Evolutionary conservation across 1,140 invertebrate species (phyloP), one percentile per base, ranked within the genome.

Genomic region (Drosophila yakuba): DNA sequence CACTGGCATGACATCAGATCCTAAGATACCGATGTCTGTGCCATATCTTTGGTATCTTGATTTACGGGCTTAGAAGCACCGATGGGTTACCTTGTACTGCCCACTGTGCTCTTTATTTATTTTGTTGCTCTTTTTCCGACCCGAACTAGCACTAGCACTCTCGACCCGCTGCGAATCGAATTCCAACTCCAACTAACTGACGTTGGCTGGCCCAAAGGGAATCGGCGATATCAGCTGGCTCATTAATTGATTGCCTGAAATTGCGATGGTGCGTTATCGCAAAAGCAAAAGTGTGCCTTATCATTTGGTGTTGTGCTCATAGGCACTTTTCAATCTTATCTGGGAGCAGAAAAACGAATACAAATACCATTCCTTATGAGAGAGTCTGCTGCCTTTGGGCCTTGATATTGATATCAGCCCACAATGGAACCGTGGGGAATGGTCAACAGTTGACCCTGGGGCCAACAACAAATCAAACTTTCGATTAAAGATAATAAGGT

Each of bases 231-330:
- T 85, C 81, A 83, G 80, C 56, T 68, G 72, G 59, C 60, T 54
- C 78, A 89, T 88, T 89, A 88, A 88, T 88, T 88, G 83, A 88
- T 88, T 86, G 72, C 82, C 80, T 59, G 62, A 68, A 82, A 88
- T 82, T 86, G 75, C 76, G 75, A 56, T 62, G 41, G 25, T 57
- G 57, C 62, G 61, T 77, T 61, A 74, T 48, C 51, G 58, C 59
- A 62, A 80, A 76, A 57, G 67, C 74, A 84, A 88, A 88, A 79
- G 67, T 51, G 68, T 62, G 51, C 80, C 71, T 79, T 83, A 88
- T 77, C 67, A 77, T 48, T 47, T 4, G 11, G 17, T 69, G 44
- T 54, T 32, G 17, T 69, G 44, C 54, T 32, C 69, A 72, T 73
- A 60, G 66, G 84, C 63, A 81, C 71, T 74, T 48, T 28, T 20